phyloP scores from a whole-genome alignment of 1,140 invertebrate species.

The Pantala flavescens region DNA sequence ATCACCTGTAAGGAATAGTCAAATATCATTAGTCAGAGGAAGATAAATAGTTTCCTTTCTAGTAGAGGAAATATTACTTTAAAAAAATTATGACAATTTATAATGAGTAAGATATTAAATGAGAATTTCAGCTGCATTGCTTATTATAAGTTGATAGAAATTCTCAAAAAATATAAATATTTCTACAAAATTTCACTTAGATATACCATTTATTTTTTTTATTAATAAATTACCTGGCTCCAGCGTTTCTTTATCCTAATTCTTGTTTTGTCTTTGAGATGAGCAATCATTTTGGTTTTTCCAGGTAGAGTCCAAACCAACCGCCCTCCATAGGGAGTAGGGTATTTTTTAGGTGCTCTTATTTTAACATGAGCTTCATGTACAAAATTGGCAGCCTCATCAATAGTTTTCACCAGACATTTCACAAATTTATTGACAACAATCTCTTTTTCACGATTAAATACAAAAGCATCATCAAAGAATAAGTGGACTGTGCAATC shows the following conservation, averaged over 20 bases:
- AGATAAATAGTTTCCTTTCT: too few relatives aligned
- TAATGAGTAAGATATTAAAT: background rate
- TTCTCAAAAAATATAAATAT: too few relatives aligned
- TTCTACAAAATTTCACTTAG: too few relatives aligned
- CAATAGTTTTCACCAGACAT: slow-evolving; percentile 26
- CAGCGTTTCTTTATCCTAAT: slow-evolving; percentile 39
- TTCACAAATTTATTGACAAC: slow-evolving; percentile 29
- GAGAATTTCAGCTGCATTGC: background rate
- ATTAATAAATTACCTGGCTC: slow-evolving; percentile 34
- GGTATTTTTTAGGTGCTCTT: slow-evolving; percentile 31
- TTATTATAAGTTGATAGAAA: too few relatives aligned
- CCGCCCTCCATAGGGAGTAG: slow-evolving; percentile 38
- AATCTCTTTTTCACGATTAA: slow-evolving; percentile 20
- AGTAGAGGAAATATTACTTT: too few relatives aligned
- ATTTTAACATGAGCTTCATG: slow-evolving; percentile 25
- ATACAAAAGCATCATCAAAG: slow-evolving; percentile 48
- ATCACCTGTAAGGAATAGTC: slow-evolving; percentile 36
- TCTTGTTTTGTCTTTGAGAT: slow-evolving; percentile 37
- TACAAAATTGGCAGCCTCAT: slow-evolving; percentile 28
- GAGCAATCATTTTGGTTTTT: slow-evolving; percentile 35
- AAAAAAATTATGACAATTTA: background rate
- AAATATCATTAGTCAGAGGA: background rate
- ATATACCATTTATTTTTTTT: too few relatives aligned
- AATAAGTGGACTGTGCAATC: slow-evolving; percentile 40
- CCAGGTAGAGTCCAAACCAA: slow-evolving; percentile 35